Evolutionary conservation across 2,888 invertebrate species (phyloP), one percentile per base, ranked within the genome.

Genomic region (Odontocerum albicorne): DNA sequence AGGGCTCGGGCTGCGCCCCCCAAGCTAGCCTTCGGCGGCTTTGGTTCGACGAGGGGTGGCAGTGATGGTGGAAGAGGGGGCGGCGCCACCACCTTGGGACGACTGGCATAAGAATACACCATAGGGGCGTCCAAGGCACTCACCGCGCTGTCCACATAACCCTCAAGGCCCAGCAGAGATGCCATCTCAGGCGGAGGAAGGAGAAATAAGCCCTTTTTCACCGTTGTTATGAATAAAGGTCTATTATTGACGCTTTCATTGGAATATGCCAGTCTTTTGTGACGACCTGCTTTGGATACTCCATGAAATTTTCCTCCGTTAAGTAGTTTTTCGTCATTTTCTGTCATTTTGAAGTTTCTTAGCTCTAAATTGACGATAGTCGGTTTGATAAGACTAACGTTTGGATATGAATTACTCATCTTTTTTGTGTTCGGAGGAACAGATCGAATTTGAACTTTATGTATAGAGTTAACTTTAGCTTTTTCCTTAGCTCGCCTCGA

Each of bases 181-280:
- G 88, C 87, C 36, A 86, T 72, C 65, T 84, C 84, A n/a, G 85
- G 84, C 1, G 90, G 88, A 3, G 92, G 91, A 66, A 87, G 84
- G 61, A 91, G 72, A 68, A 91, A 92, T 64, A 85, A 83, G 2
- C 92, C 92, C 46, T 82, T 83, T 64, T 86, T 87, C 36, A 92
- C 92, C 0, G 90, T 90, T 7, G 90, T 90, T 61, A 91, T 84
- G 67, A 92, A 92, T 7, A 89, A 82, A 55, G 83, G 84, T 56
- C 73, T 70, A 42, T 72, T 72, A 3, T 32, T 21, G 2, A 53
- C 38, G 27, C 35, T 57, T 22, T 57, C 57, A 36, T 49, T 43
- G 20, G 57, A 57, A 10, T 40, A 40, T 2, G 44, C 33, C 17
- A 43, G 36, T 10, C 57, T 45, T 3, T 63, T 63, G 38, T 60